Evolutionary conservation across 1,140 invertebrate species (phyloP), one percentile per base, ranked within the genome.

Genomic region (Drosophila baimaii): DNA sequence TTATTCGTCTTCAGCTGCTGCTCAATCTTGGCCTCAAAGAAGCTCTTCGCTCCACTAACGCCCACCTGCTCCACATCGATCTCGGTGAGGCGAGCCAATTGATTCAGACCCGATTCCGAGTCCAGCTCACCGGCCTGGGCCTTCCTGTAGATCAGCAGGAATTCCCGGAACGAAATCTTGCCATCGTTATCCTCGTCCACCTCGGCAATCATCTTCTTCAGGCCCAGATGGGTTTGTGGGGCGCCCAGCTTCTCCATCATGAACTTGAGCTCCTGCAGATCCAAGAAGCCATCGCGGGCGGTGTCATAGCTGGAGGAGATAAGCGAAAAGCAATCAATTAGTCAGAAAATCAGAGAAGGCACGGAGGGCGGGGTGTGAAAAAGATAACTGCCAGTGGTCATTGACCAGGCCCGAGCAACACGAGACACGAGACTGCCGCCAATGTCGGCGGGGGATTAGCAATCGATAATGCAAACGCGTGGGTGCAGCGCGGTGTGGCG

Each of bases 241-340:
- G 96, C 97, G 19, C 96, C 97, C n/a, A 99, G 93, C 47, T 97
- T 96, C 92, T 99, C 98, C 98, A 99, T 99, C 97, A 99, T 98
- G 12, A 95, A 93, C 92, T 99, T 99, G 44, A 99, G 92, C 91
- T 99, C 98, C 43, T 94, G 94, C 43, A 99, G 92, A 92, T 98
- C 97, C 57, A 99, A 94, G 86, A 94, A 98, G 37, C 97, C 97
- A 92, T 98, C 98, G 54, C 94, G 94, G 31, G 96, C 96, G 55
- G 95, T 95, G 91, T 99, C 98, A 92, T 97, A 99, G 92, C 98
- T 99, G 47, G 69, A 31, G 37, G 61, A 62, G 8, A 10, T 5
- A 68, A 75, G 21, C n/a, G n/a, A 49, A 15, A 49, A 41, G 19
- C 62, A 58, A 58, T 69, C n/a, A 70, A 63, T 63, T 77, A 62